Conservation (phyloP, 2,888 invertebrate genomes). For the Antheraea yamamai region DNA sequence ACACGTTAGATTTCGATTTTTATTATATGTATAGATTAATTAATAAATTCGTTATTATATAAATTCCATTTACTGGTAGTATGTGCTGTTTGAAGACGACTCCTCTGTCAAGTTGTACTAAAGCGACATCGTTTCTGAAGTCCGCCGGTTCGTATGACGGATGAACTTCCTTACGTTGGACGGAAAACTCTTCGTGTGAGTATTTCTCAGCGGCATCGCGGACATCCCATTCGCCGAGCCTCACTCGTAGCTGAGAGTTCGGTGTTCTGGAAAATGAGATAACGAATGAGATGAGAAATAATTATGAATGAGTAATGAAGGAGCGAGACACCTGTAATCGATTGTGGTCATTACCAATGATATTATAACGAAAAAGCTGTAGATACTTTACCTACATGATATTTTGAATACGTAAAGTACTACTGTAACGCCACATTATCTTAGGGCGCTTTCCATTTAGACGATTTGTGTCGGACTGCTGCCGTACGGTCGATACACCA, state of each 20-base stretch:
- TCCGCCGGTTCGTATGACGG: conserved; percentile 95
- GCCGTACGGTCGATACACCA: too few species aligned
- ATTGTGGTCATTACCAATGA: too few species aligned
- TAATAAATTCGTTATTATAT: neutral
- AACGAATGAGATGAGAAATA: too few species aligned
- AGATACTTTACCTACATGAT: too few species aligned
- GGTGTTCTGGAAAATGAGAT: conserved; percentile 85
- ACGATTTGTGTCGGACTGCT: too few species aligned
- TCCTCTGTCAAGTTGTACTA: conserved; percentile 89
- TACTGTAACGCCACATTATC: too few species aligned
- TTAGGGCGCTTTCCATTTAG: too few species aligned
- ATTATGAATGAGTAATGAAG: neutral
- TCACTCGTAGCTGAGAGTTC: conserved; percentile 92
- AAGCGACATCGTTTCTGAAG: conserved; percentile 94
- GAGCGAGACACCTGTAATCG: too few species aligned
- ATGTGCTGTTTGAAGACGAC: conserved; percentile 96
- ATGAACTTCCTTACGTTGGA: conserved; percentile 95
- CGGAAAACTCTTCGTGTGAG: conserved; percentile 93
- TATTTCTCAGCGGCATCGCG: conserved; percentile 91
- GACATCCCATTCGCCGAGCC: conserved; percentile 96
- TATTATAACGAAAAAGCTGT: too few species aligned
- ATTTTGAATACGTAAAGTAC: too few species aligned
- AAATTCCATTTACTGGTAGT: conserved; percentile 84
- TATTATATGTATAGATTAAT: neutral
- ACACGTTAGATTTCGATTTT: too few species aligned